Conservation (phyloP, 2,888 invertebrate species). For the Pasiphila rectangulata region DNA sequence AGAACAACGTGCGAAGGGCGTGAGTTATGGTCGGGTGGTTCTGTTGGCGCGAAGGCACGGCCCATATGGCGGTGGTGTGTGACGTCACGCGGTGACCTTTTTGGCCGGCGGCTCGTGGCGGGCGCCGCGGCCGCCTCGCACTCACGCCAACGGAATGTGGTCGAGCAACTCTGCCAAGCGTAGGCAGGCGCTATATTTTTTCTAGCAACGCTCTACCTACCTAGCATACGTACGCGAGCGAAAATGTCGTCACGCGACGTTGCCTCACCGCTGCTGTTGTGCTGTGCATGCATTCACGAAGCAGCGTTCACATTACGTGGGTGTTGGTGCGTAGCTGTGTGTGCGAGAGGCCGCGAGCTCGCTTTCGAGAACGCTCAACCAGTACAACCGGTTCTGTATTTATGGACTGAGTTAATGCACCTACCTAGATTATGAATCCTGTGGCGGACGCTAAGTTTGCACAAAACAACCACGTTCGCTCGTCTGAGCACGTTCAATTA, state of each 20-base stretch:
- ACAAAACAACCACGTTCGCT: conserved; percentile 63
- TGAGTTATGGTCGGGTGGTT: conserved; percentile 49
- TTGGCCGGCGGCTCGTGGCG: conserved; percentile 66
- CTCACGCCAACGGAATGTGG: conserved; percentile 78
- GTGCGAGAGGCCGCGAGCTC: conserved; percentile 76
- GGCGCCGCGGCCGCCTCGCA: conserved; percentile 52
- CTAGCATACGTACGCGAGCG: conserved; percentile 63
- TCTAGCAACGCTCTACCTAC: conserved; percentile 74
- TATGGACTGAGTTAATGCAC: conserved; percentile 77
- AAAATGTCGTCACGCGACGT: conserved; percentile 83
- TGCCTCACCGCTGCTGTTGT: conserved; percentile 72
- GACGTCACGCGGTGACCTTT: conserved; percentile 79
- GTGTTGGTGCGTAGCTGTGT: conserved; percentile 65
- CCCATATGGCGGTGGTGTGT: conserved; percentile 71
- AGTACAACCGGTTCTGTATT: conserved; percentile 77
- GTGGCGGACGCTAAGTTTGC: conserved; percentile 61
- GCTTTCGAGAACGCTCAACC: conserved; percentile 80
- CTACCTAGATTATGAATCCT: conserved; percentile 74
- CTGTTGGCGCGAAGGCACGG: conserved; percentile 54
- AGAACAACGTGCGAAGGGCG: conserved; percentile 51
- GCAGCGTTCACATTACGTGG: conserved; percentile 70
- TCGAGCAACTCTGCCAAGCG: conserved; percentile 76
- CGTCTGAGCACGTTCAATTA: conserved; percentile 51
- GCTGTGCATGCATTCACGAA: conserved; percentile 73
- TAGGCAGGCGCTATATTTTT: conserved; percentile 78